Percentiles rank a stretch among this genome's conserved stretches.
Evolutionary conservation across 2,797 vertebrate genomes (phyloP).

Genomic region (Cynodonichthys magdalenae): DNA sequence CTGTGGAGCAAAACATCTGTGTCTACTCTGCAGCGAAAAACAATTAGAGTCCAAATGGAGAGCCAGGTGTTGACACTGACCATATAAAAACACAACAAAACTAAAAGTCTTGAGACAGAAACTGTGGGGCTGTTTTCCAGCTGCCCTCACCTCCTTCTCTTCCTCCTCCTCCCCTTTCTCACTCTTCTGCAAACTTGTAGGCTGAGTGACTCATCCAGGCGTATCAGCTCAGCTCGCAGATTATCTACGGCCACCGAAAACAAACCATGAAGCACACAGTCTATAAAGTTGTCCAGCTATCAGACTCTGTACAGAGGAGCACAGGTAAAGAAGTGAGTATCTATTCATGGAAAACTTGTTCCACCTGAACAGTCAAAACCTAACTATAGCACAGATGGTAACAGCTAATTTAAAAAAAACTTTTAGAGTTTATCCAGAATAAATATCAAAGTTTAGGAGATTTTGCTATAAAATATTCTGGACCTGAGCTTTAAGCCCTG

Average conservation of each 20-base stretch:
- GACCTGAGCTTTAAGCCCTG: constrained; percentile 12
- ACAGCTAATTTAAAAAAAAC: too few species aligned
- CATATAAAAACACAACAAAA: constrained; percentile 33
- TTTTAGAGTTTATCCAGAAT: background rate
- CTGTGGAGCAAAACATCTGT: background rate
- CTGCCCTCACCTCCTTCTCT: constrained; percentile 50
- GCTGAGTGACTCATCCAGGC: constrained; percentile 85
- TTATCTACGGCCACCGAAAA: constrained; percentile 62
- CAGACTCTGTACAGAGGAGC: background rate
- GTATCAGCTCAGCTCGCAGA: constrained; percentile 71
- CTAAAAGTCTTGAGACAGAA: constrained; percentile 39
- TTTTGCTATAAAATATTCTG: background rate
- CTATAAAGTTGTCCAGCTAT: too few species aligned
- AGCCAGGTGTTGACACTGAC: constrained; percentile 33
- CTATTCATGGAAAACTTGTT: too few species aligned
- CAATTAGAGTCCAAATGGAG: background rate
- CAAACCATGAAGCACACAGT: constrained; percentile 32
- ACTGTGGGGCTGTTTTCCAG: constrained; percentile 66
- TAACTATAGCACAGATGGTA: too few species aligned
- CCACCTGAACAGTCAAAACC: too few species aligned
- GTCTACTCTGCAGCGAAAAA: too few species aligned
- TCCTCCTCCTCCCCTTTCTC: constrained; percentile 61
- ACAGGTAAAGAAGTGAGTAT: constrained; percentile 14
- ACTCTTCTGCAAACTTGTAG: constrained; percentile 85
- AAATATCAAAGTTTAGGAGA: background rate